phyloP scores from a whole-genome alignment of 2,797 vertebrate species.

The Eleutherodactylus coqui region DNA sequence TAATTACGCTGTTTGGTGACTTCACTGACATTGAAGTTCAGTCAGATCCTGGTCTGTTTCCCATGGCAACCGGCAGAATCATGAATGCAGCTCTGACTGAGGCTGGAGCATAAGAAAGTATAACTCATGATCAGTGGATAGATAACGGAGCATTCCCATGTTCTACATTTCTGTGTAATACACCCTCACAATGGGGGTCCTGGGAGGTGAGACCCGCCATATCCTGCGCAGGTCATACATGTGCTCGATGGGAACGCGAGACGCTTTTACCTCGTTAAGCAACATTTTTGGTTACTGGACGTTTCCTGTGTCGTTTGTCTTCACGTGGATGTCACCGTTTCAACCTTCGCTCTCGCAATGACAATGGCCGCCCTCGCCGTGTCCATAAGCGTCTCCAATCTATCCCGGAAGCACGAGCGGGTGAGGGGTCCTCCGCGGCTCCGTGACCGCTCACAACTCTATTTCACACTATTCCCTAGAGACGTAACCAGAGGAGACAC shows the following conservation, averaged over 20 bases:
- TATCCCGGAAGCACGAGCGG: not conserved
- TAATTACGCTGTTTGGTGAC: too few relatives aligned
- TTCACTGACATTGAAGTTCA: too few relatives aligned
- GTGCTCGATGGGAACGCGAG: too few relatives aligned
- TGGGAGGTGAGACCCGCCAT: not conserved
- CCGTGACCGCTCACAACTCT: not conserved
- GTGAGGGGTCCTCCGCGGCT: not conserved
- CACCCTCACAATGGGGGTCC: not conserved
- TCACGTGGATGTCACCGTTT: not conserved
- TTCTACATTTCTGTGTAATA: not conserved
- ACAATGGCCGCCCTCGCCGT: too few relatives aligned
- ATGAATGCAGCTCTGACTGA: not conserved
- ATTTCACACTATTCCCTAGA: conserved; percentile 33
- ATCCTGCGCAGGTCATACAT: too few relatives aligned
- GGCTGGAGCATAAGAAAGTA: not conserved
- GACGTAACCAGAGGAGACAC: conserved; percentile 49
- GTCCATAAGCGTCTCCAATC: too few relatives aligned
- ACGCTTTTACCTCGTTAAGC: too few relatives aligned
- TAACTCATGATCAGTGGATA: not conserved
- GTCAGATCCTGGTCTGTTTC: not conserved
- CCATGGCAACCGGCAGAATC: not conserved
- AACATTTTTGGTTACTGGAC: not conserved
- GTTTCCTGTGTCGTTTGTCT: not conserved
- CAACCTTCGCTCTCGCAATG: not conserved
- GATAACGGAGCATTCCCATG: not conserved